phyloP scores from a whole-genome alignment of 1,140 invertebrate species.

The Aphaenogaster floridana region DNA sequence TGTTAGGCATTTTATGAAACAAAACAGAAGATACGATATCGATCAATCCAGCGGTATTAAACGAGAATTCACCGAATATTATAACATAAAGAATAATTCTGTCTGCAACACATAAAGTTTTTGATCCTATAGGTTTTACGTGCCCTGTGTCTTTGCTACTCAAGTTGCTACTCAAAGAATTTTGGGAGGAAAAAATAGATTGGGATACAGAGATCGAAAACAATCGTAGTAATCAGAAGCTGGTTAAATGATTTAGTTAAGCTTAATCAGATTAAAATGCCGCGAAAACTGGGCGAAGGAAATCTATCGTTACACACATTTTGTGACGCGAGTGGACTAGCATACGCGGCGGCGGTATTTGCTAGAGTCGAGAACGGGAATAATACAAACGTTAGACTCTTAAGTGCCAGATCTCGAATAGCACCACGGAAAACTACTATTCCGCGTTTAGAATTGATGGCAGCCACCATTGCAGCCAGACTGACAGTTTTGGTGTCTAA shows the following conservation, averaged over 20 bases:
- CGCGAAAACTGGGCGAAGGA: neutral
- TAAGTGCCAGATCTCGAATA: slow-evolving; percentile 3
- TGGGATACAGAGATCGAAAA: neutral
- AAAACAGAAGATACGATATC: slow-evolving; percentile 45
- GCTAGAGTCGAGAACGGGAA: neutral
- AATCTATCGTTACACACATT: neutral
- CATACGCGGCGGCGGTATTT: neutral
- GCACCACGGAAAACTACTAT: slow-evolving; percentile 12
- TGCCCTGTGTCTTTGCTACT: neutral
- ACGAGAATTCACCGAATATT: slow-evolving; percentile 83
- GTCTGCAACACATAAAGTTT: neutral
- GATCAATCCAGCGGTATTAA: slow-evolving; percentile 37
- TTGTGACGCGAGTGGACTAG: neutral
- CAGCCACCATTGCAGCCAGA: slow-evolving; percentile 51
- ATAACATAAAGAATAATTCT: slow-evolving; percentile 75
- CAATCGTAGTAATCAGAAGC: accelerated
- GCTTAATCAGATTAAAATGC: neutral
- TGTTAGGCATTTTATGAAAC: slow-evolving; percentile 54
- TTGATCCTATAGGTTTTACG: neutral
- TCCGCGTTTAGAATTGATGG: slow-evolving; percentile 51
- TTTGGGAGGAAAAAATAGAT: neutral
- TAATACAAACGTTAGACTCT: neutral
- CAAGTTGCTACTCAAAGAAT: neutral
- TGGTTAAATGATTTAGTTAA: neutral
- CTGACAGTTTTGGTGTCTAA: neutral